Evolutionary conservation across 2,797 vertebrate genomes (phyloP), one percentile per base, ranked within the genome.

Genomic region (Propithecus deckenii): DNA sequence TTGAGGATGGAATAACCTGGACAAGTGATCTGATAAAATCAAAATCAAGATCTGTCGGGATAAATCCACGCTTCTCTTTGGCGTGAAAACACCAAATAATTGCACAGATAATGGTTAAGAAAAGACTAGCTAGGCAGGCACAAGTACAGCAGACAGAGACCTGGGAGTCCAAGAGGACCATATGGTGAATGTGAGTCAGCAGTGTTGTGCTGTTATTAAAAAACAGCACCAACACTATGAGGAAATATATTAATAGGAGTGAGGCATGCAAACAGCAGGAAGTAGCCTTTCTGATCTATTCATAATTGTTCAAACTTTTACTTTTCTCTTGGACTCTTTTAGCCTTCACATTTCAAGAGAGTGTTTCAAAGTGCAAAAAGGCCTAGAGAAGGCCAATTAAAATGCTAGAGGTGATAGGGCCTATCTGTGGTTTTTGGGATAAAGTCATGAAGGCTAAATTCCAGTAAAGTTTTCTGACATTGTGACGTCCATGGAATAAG

Each of bases 81-180:
- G 30, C 43, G 80, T 91, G 75, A 91, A 95, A 61, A 50, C 80
- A 76, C 43, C 50, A 88, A 92, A 81, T 91, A 57, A 90, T 76
- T 86, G n/a, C 52, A 67, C 32, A 57, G 75, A 95, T 83, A 93
- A 65, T 57, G 86, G 46, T 91, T 93, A 91, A 97, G 96, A 97
- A 98, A 97, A 97, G 97, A 96, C 96, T 95, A 96, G 92, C 90
- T 32, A 95, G 98, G 96, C 96, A 97, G 97, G 92, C 96, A 97
- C 91, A 96, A 97, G 97, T 97, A 94, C 96, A 97, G 59, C 96
- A 94, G 89, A 94, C 63, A 97, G 90, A 90, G 97, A 97, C 97
- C 97, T 93, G 69, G 91, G 91, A 91, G 95, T 97, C 96, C 97
- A 96, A 89, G 80, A 87, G 91, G 83, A 97, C 95, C 97, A 98